A percentile compares a stretch with the other conserved stretches of the same genome.
Conservation (phyloP, 2,888 invertebrate genomes). For the Spatulosminthurus flaviceps region DNA sequence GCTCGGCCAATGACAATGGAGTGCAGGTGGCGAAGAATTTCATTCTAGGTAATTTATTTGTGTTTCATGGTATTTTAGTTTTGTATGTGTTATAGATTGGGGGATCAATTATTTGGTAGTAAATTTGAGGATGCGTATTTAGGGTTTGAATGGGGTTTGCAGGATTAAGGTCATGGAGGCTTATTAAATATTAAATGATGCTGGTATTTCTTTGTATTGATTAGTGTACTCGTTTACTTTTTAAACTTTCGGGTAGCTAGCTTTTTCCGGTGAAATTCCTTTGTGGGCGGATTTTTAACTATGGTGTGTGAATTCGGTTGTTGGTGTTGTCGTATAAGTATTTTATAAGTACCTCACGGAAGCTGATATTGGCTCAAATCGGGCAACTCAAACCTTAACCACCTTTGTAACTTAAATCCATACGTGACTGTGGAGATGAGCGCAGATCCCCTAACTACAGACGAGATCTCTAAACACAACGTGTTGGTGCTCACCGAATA, state of each 20-base stretch:
- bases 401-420: slow-evolving; percentile 86
- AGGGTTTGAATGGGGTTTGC: no score
- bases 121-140: not conserved
- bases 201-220: not conserved
- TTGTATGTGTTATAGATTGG: not conserved
- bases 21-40: slow-evolving; percentile 99
- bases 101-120: no score
- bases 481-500: slow-evolving; percentile 86
- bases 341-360: slow-evolving; percentile 89
- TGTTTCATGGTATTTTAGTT: no score
- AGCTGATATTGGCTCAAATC: slow-evolving; percentile 85
- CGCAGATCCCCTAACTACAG: slow-evolving; percentile 79
- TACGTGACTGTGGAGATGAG: slow-evolving; percentile 85
- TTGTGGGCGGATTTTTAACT: slow-evolving; percentile 94
- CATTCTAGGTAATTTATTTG: slow-evolving; percentile 75
- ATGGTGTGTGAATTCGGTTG: slow-evolving; percentile 81
- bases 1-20: slow-evolving; percentile 44
- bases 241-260: no score
- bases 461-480: slow-evolving; percentile 78
- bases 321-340: no score
- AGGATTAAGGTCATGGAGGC: no score
- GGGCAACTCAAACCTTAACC: slow-evolving; percentile 83
- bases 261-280: no score
- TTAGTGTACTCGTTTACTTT: no score
- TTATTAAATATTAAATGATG: no score